phyloP scores from a whole-genome alignment of 2,113 vertebrate genomes.

The Dicerorhinus sumatrensis region DNA sequence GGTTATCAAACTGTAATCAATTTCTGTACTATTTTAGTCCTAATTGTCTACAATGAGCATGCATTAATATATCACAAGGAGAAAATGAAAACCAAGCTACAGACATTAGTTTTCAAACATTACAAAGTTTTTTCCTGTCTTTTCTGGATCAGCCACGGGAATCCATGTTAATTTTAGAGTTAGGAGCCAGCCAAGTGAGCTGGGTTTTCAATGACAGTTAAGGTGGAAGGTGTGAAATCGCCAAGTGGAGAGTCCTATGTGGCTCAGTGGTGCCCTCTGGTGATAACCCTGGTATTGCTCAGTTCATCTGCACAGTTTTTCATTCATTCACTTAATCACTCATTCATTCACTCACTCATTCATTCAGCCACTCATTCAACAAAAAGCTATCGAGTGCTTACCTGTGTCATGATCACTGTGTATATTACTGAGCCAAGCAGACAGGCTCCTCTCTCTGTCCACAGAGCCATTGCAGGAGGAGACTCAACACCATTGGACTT shows the following conservation, averaged over 20 bases:
- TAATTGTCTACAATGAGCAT: not conserved
- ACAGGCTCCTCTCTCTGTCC: accelerated
- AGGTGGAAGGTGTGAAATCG: too few relatives aligned
- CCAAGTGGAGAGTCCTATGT: too few relatives aligned
- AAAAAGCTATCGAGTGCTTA: not conserved
- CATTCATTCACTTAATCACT: not conserved
- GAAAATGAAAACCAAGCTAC: not conserved
- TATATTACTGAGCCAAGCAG: not conserved
- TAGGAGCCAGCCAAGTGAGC: not conserved
- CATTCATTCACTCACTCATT: not conserved
- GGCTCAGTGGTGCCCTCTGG: not conserved
- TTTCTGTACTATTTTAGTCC: not conserved
- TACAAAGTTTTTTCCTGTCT: not conserved
- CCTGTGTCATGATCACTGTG: accelerated
- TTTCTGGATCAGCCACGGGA: not conserved
- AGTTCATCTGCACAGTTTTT: not conserved
- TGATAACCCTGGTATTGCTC: not conserved
- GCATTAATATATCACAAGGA: not conserved
- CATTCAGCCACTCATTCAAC: not conserved
- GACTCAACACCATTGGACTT: accelerated
- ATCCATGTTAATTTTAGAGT: not conserved
- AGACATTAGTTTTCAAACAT: not conserved
- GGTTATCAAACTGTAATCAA: not conserved
- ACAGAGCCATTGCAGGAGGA: accelerated
- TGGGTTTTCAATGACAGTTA: not conserved